A percentile compares a stretch with the other conserved stretches of the same genome.
Evolutionary conservation across 2,888 invertebrate genomes (phyloP).

Genomic region (Tachina lurida): DNA sequence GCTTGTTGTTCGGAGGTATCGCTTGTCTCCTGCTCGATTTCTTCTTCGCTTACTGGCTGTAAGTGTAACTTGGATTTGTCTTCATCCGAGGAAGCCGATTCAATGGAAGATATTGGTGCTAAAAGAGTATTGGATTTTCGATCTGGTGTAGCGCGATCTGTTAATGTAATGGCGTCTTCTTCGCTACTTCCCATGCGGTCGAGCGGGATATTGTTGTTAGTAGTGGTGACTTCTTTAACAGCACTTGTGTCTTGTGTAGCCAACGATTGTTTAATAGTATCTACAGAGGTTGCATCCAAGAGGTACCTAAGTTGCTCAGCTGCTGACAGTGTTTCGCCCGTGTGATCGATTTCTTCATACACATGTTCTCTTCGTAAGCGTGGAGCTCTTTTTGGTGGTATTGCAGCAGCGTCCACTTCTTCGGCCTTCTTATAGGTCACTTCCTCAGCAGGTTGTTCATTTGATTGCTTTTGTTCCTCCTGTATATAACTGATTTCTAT

Average conservation of each 20-base stretch:
- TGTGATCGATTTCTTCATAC: constrained; percentile 85
- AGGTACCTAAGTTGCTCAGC: constrained; percentile 75
- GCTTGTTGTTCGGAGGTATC: constrained; percentile 10
- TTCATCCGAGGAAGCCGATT: constrained; percentile 83
- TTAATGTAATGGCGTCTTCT: constrained; percentile 77
- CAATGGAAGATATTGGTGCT: constrained; percentile 82
- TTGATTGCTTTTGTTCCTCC: background rate
- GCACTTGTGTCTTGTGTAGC: constrained; percentile 82
- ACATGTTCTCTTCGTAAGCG: constrained; percentile 86
- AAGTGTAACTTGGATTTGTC: constrained; percentile 78
- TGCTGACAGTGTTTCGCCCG: constrained; percentile 57
- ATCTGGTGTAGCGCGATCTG: constrained; percentile 57
- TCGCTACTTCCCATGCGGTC: constrained; percentile 83
- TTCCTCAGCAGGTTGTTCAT: constrained; percentile 53
- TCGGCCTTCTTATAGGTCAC: constrained; percentile 51
- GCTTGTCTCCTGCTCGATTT: constrained; percentile 76
- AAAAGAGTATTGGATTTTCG: constrained; percentile 72
- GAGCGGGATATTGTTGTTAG: constrained; percentile 77
- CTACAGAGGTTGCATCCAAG: constrained; percentile 78
- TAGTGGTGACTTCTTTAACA: constrained; percentile 84
- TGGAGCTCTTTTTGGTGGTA: constrained; percentile 80
- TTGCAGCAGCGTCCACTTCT: constrained; percentile 45
- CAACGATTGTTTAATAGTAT: constrained; percentile 80
- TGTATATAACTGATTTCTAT: constrained; percentile 77
- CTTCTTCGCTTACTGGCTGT: constrained; percentile 81